phyloP scores from a whole-genome alignment of 2,113 vertebrate genomes.

The Arenaria interpres region DNA sequence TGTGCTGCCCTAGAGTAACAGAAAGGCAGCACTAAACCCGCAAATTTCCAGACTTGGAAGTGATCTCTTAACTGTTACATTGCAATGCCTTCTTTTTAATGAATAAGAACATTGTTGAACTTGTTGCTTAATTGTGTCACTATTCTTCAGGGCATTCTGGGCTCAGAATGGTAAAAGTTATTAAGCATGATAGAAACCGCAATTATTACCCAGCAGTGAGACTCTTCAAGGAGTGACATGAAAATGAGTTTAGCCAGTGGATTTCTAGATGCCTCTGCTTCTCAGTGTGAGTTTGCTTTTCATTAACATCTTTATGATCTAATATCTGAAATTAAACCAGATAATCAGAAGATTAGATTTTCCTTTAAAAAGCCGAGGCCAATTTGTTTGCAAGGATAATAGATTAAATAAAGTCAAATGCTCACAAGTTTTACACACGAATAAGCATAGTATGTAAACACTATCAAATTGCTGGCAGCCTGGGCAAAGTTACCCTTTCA shows the following conservation, averaged over 20 bases:
- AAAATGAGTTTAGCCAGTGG: background rate
- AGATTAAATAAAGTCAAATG: background rate
- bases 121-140: background rate
- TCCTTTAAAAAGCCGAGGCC: background rate
- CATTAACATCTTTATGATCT: background rate
- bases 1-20: background rate
- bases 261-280: background rate
- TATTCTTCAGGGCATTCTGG: background rate
- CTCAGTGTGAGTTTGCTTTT: background rate
- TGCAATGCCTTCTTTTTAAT: background rate
- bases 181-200: background rate
- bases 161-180: background rate
- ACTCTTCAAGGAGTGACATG: background rate
- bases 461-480: background rate
- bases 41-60: background rate
- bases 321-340: slow-evolving; percentile 12
- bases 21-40: background rate
- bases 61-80: background rate
- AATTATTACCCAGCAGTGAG: background rate
- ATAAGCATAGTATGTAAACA: background rate
- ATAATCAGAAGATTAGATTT: background rate
- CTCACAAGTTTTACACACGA: background rate
- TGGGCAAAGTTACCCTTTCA: background rate
- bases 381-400: background rate
- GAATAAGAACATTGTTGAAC: background rate